These are phyloP conservation scores for Peromyscus polionotus DNA, from an alignment of 2,113 vertebrate species.

Conservation along the genomic window DNA sequence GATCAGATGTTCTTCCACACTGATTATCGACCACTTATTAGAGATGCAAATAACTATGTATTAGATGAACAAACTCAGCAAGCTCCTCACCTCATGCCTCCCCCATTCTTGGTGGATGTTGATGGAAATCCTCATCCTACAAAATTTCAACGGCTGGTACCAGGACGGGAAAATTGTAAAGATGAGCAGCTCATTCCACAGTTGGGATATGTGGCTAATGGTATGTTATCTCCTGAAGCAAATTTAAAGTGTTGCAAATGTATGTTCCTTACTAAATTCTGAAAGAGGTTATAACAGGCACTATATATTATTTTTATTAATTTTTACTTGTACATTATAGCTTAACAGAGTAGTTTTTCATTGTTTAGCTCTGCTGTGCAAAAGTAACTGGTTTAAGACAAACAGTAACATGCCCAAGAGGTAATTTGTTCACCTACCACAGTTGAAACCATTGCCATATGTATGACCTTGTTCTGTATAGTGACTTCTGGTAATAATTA, in stretches of 20 bases:
- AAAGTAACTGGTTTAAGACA: conserved; percentile 16
- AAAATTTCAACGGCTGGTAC: conserved; percentile 95
- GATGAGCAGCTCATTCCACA: conserved; percentile 98
- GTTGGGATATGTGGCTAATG: conserved; percentile 97
- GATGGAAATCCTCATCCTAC: conserved; percentile 98
- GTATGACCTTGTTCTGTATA: conserved; percentile 2
- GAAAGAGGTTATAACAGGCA: conserved; percentile 9
- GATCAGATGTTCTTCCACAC: conserved; percentile 99
- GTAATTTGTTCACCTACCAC: conserved; percentile 29
- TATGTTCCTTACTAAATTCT: background rate
- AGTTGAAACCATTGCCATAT: background rate
- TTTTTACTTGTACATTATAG: conserved; percentile 45
- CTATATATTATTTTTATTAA: conserved; percentile 18
- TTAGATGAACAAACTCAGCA: conserved; percentile 99
- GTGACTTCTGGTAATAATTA: conserved; percentile 34
- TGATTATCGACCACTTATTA: conserved; percentile 98
- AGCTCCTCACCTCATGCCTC: conserved; percentile 99
- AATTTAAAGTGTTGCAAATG: conserved; percentile 60
- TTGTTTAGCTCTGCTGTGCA: conserved; percentile 44
- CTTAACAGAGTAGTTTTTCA: conserved; percentile 28
- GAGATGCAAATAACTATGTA: conserved; percentile 98
- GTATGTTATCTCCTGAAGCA: conserved; percentile 85
- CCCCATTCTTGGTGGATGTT: conserved; percentile 97
- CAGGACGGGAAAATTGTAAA: conserved; percentile 98
- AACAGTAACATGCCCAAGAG: background rate